A percentile compares a stretch with the other conserved stretches of the same genome.
Conservation (phyloP, 2,113 vertebrate species). For the Eclectus roratus region DNA sequence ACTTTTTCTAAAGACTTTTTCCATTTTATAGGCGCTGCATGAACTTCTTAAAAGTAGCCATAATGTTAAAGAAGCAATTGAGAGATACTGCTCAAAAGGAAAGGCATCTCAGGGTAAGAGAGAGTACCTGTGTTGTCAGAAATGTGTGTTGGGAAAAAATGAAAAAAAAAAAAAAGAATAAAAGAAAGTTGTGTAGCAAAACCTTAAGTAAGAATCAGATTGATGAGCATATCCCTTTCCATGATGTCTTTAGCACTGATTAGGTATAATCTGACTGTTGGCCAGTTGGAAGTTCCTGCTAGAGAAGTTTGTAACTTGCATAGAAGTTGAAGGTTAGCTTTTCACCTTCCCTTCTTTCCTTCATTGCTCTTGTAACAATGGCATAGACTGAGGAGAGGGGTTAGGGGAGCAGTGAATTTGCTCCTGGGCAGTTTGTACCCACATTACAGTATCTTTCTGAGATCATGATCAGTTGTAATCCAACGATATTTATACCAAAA, state of each 20-base stretch:
- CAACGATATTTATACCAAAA: neutral
- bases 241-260: neutral
- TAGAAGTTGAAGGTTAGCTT: neutral
- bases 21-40: slow-evolving; percentile 82
- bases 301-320: neutral
- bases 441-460: neutral
- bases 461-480: neutral
- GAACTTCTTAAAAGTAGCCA: slow-evolving; percentile 93
- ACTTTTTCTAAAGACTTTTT: neutral
- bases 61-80: slow-evolving; percentile 87
- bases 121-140: neutral
- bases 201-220: neutral
- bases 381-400: neutral
- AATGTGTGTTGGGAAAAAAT: neutral
- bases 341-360: neutral
- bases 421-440: neutral
- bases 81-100: slow-evolving; percentile 84
- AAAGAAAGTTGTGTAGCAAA: neutral
- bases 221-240: neutral
- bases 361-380: neutral
- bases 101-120: slow-evolving; percentile 87
- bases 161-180: neutral
- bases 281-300: neutral
- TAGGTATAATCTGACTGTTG: neutral
- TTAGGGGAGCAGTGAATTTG: neutral